These are phyloP conservation scores for Cyclura pinguis DNA, from an alignment of 2,797 vertebrate genomes.

Conservation along the genomic window DNA sequence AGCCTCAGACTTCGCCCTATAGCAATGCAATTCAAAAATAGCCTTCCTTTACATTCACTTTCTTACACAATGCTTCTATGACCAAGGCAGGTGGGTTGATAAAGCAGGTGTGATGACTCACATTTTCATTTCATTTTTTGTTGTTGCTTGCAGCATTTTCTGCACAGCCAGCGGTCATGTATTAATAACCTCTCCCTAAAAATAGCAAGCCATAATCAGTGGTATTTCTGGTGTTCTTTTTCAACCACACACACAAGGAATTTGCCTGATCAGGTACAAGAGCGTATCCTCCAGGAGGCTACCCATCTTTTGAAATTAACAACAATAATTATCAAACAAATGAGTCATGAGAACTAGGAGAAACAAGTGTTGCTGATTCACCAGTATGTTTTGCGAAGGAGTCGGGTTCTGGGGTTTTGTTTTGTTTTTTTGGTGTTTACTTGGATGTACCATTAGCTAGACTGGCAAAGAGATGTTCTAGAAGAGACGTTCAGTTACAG, in stretches of 20 bases:
- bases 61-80: neutral
- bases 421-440: no score
- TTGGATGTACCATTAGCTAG: neutral
- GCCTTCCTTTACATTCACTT: neutral
- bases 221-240: neutral
- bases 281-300: neutral
- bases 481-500: neutral
- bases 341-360: neutral
- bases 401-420: neutral
- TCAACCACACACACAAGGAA: neutral
- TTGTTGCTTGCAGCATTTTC: neutral
- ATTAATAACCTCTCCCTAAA: constrained; percentile 32
- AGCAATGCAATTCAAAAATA: neutral
- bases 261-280: neutral
- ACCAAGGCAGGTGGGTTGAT: neutral
- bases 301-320: neutral
- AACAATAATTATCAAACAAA: neutral
- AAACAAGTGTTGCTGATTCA: neutral
- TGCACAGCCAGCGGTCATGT: neutral
- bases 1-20: neutral
- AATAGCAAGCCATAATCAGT: constrained; percentile 6
- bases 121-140: neutral
- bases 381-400: neutral
- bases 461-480: neutral
- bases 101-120: constrained; percentile 23